These are phyloP conservation scores for Dastarcus helophoroides DNA, from an alignment of 2,888 invertebrate genomes.

Conservation along the genomic window DNA sequence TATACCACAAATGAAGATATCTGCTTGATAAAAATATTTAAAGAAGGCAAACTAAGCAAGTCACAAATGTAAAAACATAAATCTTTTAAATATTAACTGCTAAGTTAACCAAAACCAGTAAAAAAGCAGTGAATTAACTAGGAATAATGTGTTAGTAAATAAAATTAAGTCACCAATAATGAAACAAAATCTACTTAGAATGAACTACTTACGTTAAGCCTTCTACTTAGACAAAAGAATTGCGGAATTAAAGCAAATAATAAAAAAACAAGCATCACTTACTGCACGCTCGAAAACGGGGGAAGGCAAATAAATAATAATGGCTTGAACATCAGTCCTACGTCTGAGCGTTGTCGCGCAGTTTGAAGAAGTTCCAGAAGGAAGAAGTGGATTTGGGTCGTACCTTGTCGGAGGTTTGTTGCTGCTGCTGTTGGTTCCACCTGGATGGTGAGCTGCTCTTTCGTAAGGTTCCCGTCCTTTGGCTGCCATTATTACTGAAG, in stretches of 20 bases:
- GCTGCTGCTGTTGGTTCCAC: slow-evolving; percentile 17
- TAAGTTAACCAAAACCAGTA: too few species aligned
- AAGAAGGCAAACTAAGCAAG: too few species aligned
- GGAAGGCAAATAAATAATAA: slow-evolving; percentile 31
- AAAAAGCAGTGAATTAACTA: too few species aligned
- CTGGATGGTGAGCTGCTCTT: slow-evolving; percentile 23
- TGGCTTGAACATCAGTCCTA: slow-evolving; percentile 28
- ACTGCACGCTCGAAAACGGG: slow-evolving; percentile 32
- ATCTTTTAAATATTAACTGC: too few species aligned
- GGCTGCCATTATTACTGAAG: slow-evolving; percentile 19
- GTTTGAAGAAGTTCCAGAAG: slow-evolving; percentile 59
- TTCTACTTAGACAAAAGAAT: too few species aligned
- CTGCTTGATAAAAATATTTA: too few species aligned
- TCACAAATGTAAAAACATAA: too few species aligned
- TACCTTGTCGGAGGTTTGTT: slow-evolving; percentile 45
- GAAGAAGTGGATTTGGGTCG: slow-evolving; percentile 49
- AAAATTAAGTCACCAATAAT: too few species aligned
- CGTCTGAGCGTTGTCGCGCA: slow-evolving; percentile 43
- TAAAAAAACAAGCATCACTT: slow-evolving; percentile 36
- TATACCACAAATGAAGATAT: too few species aligned
- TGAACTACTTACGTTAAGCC: too few species aligned
- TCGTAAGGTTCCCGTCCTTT: slow-evolving; percentile 23
- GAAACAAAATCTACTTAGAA: too few species aligned
- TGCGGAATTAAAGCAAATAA: slow-evolving; percentile 28
- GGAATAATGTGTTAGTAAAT: too few species aligned